phyloP scores from a whole-genome alignment of 1,140 invertebrate genomes.

The Nasonia vitripennis region DNA sequence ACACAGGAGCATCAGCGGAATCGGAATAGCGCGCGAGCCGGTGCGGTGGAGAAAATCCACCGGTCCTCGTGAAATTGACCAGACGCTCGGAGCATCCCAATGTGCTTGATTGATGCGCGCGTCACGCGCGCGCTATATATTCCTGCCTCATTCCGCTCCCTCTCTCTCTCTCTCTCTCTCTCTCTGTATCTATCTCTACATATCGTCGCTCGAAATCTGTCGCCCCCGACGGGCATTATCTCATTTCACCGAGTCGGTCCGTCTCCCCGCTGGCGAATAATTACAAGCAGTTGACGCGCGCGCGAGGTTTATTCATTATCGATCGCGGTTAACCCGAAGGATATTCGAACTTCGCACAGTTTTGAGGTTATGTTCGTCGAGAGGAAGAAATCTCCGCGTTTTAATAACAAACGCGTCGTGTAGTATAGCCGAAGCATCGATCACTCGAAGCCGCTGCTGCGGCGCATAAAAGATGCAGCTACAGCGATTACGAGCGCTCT shows the following conservation, averaged over 20 bases:
- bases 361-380: no score
- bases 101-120: conserved; percentile 31
- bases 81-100: conserved; percentile 12
- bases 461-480: conserved; percentile 4
- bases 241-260: not conserved
- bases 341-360: no score
- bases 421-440: not conserved
- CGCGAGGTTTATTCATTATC: no score
- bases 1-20: not conserved
- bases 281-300: no score
- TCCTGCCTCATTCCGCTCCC: not conserved
- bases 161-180: not conserved
- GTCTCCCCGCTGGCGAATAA: no score
- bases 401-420: not conserved
- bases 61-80: conserved; percentile 27
- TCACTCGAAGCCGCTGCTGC: not conserved
- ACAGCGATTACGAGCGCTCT: not conserved
- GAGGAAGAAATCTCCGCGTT: not conserved
- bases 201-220: not conserved
- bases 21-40: not conserved
- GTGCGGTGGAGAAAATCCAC: conserved; percentile 13
- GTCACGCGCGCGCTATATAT: not conserved
- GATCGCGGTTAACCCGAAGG: no score
- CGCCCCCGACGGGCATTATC: not conserved
- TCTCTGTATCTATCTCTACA: not conserved